Conservation (phyloP, 2,888 invertebrate species). For the Resseliella maxima region DNA sequence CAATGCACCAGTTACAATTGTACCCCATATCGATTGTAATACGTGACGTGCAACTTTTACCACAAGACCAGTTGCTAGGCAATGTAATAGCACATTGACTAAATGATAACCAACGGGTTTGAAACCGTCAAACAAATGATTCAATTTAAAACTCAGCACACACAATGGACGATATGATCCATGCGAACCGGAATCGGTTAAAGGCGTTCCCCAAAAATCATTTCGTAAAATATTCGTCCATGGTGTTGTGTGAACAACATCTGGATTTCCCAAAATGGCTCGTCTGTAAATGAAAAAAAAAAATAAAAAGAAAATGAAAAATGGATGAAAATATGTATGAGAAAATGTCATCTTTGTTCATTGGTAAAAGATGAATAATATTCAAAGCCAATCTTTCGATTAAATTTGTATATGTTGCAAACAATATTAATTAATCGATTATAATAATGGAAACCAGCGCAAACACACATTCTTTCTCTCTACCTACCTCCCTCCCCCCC, state of each 20-base stretch:
- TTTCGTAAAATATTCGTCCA: constrained; percentile 85
- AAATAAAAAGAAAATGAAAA: constrained; percentile 35
- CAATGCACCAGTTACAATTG: constrained; percentile 81
- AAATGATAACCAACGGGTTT: constrained; percentile 87
- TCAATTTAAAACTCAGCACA: constrained; percentile 87
- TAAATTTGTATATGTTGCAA: too few relatives aligned
- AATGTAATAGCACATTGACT: constrained; percentile 87
- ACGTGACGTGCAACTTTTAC: constrained; percentile 80
- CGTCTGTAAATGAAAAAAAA: constrained; percentile 76
- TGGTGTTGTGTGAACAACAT: constrained; percentile 86
- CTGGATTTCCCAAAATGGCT: constrained; percentile 94
- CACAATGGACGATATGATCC: constrained; percentile 96
- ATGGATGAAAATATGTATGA: neutral
- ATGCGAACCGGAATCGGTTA: constrained; percentile 92
- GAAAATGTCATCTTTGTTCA: neutral
- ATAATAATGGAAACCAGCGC: too few relatives aligned
- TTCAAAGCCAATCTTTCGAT: too few relatives aligned
- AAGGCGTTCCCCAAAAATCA: constrained; percentile 98
- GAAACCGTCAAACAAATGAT: constrained; percentile 81
- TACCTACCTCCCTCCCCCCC: too few relatives aligned
- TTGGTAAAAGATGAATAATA: neutral
- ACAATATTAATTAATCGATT: too few relatives aligned
- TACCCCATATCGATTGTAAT: constrained; percentile 76
- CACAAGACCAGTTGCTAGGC: constrained; percentile 84
- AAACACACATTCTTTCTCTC: too few relatives aligned